Evolutionary conservation across 2,797 vertebrate genomes (phyloP).

Genomic region (Chromis chromis): DNA sequence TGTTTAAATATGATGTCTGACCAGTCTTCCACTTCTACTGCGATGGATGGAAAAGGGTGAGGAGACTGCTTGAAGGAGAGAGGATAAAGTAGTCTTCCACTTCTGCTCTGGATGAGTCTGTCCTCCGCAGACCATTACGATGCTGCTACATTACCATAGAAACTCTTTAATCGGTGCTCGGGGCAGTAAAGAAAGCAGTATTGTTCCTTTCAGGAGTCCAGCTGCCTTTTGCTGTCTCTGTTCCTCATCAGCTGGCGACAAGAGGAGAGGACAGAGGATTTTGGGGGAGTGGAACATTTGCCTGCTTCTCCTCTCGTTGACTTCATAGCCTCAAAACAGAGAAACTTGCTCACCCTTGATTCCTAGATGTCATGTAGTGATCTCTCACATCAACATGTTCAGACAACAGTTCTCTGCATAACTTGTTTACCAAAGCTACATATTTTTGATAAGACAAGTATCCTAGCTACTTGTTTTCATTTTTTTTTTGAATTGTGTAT

Average conservation of each 20-base stretch:
- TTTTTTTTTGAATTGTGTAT: conserved; percentile 83
- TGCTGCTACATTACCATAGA: conserved; percentile 85
- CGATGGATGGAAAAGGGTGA: conserved; percentile 80
- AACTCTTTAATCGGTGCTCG: conserved; percentile 80
- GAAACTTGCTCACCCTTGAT: conserved; percentile 64
- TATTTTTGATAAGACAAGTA: conserved; percentile 91
- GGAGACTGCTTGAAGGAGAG: conserved; percentile 86
- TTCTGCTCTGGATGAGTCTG: conserved; percentile 71
- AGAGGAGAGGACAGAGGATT: conserved; percentile 55
- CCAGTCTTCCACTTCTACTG: conserved; percentile 82
- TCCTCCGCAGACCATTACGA: conserved; percentile 80
- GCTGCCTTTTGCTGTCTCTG: conserved; percentile 72
- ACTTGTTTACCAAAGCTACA: conserved; percentile 92
- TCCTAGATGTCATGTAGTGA: conserved; percentile 73
- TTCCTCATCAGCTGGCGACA: conserved; percentile 68
- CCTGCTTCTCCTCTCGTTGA: conserved; percentile 67
- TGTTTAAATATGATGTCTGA: conserved; percentile 76
- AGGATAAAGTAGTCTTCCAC: conserved; percentile 83
- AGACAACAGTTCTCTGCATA: conserved; percentile 78
- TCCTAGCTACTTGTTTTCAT: conserved; percentile 85
- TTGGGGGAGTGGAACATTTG: conserved; percentile 40
- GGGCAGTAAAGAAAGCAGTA: conserved; percentile 61
- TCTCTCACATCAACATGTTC: conserved; percentile 74
- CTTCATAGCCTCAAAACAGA: conserved; percentile 68
- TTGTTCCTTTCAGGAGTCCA: conserved; percentile 53